A percentile compares a stretch with the other conserved stretches of the same genome.
phyloP scores from a whole-genome alignment of 2,797 vertebrate genomes.

The Spheniscus humboldti region DNA sequence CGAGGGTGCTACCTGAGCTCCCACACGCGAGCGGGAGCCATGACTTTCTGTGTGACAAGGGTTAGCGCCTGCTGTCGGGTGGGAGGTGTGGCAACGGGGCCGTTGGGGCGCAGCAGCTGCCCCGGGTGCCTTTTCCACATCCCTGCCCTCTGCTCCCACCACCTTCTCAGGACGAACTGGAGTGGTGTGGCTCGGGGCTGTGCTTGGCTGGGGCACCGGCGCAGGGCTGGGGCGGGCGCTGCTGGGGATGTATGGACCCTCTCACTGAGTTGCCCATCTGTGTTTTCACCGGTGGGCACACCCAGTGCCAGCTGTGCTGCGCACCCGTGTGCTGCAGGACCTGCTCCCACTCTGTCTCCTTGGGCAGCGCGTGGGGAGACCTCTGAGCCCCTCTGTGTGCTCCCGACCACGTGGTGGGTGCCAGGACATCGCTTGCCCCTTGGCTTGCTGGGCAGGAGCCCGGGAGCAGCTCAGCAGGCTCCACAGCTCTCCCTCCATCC shows the following conservation, averaged over 20 bases:
- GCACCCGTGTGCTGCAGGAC: neutral
- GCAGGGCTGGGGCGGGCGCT: neutral
- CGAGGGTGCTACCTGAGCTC: neutral
- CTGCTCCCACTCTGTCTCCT: neutral
- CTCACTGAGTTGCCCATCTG: fast-evolving
- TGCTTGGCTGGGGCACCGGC: neutral
- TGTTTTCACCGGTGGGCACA: neutral
- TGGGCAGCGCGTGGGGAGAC: neutral
- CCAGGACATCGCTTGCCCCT: neutral
- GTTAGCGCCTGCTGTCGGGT: neutral
- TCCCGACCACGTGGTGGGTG: fast-evolving
- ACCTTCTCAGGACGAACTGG: neutral
- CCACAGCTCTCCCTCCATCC: neutral
- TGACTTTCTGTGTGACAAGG: neutral
- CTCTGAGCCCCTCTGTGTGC: neutral
- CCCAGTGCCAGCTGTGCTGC: neutral
- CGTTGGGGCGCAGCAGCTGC: fast-evolving
- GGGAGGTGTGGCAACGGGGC: neutral
- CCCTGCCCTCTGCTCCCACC: neutral
- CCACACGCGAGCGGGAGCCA: fast-evolving
- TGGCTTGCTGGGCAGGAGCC: neutral
- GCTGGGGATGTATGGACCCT: neutral
- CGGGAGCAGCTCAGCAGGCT: neutral
- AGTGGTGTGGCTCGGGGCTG: neutral
- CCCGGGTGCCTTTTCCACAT: neutral